Percentiles rank a stretch among this genome's conserved stretches.
These are phyloP conservation scores for Drosophila ustulata DNA, from an alignment of 2,888 invertebrate genomes.

Conservation along the genomic window DNA sequence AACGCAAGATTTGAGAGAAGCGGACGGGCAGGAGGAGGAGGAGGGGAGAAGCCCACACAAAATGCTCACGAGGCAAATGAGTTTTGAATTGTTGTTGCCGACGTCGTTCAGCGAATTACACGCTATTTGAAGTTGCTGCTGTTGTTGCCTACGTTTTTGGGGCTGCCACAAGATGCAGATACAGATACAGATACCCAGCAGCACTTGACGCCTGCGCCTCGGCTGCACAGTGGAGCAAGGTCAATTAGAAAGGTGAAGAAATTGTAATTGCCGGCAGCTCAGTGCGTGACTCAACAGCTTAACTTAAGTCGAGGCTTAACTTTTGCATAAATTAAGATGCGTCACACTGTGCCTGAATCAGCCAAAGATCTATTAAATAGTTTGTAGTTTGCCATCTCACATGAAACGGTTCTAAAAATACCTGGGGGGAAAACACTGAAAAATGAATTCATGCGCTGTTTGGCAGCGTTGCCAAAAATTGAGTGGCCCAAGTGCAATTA, in stretches of 20 bases:
- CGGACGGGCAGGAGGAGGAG: not conserved
- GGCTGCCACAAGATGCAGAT: slow-evolving; percentile 17
- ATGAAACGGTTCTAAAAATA: slow-evolving; percentile 1
- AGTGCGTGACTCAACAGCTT: slow-evolving; percentile 12
- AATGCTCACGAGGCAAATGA: slow-evolving; percentile 54
- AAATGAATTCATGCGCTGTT: slow-evolving; percentile 48
- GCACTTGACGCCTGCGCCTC: slow-evolving; percentile 54
- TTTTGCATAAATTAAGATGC: not conserved
- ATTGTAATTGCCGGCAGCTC: slow-evolving; percentile 2
- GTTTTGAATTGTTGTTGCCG: slow-evolving; percentile 48
- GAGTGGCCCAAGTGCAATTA: slow-evolving; percentile 24
- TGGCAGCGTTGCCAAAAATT: slow-evolving; percentile 40
- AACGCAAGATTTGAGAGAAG: not conserved
- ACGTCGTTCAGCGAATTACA: slow-evolving; percentile 46
- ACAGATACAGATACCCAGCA: slow-evolving; percentile 10
- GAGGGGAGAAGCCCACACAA: slow-evolving; percentile 38
- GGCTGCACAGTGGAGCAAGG: slow-evolving; percentile 50
- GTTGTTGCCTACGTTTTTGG: slow-evolving; percentile 30
- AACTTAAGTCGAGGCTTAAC: not conserved
- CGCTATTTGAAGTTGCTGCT: slow-evolving; percentile 35
- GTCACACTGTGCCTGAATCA: slow-evolving; percentile 18
- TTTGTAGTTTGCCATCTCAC: not conserved
- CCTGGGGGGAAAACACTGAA: slow-evolving; percentile 8
- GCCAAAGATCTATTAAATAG: slow-evolving; percentile 9
- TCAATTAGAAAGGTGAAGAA: slow-evolving; percentile 38